phyloP scores from a whole-genome alignment of 2,113 vertebrate species.

The Aphelocoma coerulescens region DNA sequence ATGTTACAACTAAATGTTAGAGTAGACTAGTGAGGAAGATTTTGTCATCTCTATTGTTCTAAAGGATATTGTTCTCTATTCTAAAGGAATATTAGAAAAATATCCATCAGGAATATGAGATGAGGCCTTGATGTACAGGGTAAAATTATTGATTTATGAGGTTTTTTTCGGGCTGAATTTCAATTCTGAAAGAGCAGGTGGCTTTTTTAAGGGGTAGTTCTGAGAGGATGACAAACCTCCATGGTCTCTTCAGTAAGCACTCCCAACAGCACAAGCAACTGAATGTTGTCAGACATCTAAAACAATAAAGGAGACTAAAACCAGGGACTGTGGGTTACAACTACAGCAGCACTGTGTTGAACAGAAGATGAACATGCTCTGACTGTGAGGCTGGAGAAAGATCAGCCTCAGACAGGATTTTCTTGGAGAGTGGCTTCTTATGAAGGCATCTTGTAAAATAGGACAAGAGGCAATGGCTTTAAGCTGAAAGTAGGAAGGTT shows the following conservation, averaged over 20 bases:
- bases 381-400: neutral
- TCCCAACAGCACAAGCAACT: neutral
- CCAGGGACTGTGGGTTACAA: neutral
- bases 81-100: neutral
- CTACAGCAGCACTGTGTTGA: neutral
- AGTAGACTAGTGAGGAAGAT: neutral
- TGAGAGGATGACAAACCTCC: neutral
- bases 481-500: neutral
- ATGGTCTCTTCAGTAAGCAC: neutral
- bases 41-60: neutral
- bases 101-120: neutral
- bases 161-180: neutral
- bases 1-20: neutral
- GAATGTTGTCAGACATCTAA: neutral
- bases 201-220: neutral
- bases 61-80: too few species aligned
- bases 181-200: neutral
- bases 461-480: neutral
- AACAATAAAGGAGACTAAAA: neutral
- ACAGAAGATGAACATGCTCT: neutral
- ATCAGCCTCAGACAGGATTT: neutral
- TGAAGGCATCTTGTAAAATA: neutral
- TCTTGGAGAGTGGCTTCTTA: neutral
- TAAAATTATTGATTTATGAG: neutral
- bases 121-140: neutral